These are phyloP conservation scores for Achlya flavicornis DNA, from an alignment of 2,888 invertebrate species.

Conservation along the genomic window DNA sequence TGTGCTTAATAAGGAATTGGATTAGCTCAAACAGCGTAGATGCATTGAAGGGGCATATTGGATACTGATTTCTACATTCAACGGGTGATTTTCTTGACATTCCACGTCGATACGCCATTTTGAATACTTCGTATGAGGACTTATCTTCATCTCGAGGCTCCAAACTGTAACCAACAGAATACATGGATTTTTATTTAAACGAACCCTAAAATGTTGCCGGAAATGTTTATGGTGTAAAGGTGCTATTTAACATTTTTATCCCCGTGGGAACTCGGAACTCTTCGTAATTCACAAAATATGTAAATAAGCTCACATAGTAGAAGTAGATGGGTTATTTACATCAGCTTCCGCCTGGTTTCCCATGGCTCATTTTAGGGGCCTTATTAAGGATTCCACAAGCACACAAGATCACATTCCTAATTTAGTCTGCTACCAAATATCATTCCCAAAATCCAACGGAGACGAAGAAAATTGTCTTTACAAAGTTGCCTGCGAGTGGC, in stretches of 20 bases:
- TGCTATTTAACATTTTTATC: too few relatives aligned
- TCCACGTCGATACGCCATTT: slow-evolving; percentile 55
- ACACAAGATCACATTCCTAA: slow-evolving; percentile 9
- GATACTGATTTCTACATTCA: slow-evolving; percentile 50
- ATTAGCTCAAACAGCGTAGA: slow-evolving; percentile 55
- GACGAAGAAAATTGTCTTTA: slow-evolving; percentile 4
- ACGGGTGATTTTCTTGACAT: slow-evolving; percentile 28
- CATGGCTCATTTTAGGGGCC: neutral
- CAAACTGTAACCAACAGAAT: slow-evolving; percentile 49
- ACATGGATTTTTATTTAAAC: slow-evolving; percentile 12
- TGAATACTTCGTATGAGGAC: slow-evolving; percentile 51
- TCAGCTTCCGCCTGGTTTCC: neutral
- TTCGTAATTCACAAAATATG: slow-evolving; percentile 1
- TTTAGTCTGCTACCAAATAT: slow-evolving; percentile 4
- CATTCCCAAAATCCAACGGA: neutral
- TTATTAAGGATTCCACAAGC: slow-evolving; percentile 6
- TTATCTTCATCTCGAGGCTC: slow-evolving; percentile 54
- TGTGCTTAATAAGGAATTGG: slow-evolving; percentile 49
- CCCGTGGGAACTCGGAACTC: neutral
- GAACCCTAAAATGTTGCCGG: neutral
- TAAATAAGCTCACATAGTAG: neutral
- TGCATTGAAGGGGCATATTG: slow-evolving; percentile 57
- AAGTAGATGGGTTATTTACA: slow-evolving; percentile 3
- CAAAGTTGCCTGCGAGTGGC: neutral
- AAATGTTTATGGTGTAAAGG: neutral